Evolutionary conservation across 2,888 invertebrate species (phyloP), one percentile per base, ranked within the genome.

Genomic region (Euplexia lucipara): DNA sequence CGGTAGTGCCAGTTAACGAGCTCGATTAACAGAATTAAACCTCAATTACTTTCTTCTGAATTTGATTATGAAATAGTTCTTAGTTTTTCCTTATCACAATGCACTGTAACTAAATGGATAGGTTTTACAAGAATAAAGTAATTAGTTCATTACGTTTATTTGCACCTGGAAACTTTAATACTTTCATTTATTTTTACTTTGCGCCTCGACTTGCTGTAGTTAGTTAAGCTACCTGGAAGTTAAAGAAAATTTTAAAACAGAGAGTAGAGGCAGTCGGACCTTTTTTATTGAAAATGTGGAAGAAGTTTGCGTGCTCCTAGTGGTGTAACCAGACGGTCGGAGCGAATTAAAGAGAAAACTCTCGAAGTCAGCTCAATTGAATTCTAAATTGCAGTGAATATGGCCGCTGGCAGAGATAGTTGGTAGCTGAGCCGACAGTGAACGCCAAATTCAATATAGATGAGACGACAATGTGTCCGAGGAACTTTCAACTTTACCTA

Each of bases 1-100:
- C 60, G 75, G 70, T 64, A 76, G 68, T 70, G 79, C 77, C 76
- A 78, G 75, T 78, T 87, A 87, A 87, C 84, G 82, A 75, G 79
- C 82, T 70, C 81, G 82, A 85, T 88, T 88, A 85, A 84, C 81
- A 77, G 74, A 86, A 84, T 85, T 82, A 84, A 82, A 75, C 72
- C 75, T 58, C 70, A 80, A 81, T 85, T 83, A 85, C 63, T 78
- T 80, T 82, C 76, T 75, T 74, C 65, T 62, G 68, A 72, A 74
- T 72, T 71, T 57, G 56, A 67, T 61, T 70, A 73, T 65, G 64
- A 60, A 68, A 34, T 16, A 54, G 51, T 42, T 47, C 37, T 48
- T 48, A 16, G 22, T 22, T 63, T 45, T 32, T 32, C 18, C 18
- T 6, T 14, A 37, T 12, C 5, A 14, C 12, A 3, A 53, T 0